A percentile compares a stretch with the other conserved stretches of the same genome.
phyloP scores from a whole-genome alignment of 1,140 invertebrate species.

The Drosophila pachea region DNA sequence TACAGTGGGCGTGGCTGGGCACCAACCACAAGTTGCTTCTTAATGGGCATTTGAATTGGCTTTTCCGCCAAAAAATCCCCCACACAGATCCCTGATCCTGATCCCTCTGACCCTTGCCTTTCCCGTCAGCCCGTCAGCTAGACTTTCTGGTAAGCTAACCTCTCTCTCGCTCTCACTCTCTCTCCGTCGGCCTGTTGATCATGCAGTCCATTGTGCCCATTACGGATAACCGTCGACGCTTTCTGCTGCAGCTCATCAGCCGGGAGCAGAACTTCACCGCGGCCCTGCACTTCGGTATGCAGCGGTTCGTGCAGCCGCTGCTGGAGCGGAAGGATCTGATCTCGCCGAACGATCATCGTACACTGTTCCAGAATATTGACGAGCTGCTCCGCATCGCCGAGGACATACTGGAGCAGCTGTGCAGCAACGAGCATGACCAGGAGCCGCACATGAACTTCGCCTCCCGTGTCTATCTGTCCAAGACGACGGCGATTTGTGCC shows the following conservation, averaged over 20 bases:
- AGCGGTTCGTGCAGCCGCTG: constrained; percentile 86
- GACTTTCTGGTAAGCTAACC: background rate
- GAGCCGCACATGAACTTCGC: constrained; percentile 84
- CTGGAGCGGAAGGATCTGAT: constrained; percentile 86
- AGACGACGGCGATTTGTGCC: constrained; percentile 85
- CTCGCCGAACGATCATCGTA: constrained; percentile 85
- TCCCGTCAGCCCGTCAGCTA: background rate
- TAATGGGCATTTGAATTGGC: constrained; percentile 10
- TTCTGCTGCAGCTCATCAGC: constrained; percentile 82
- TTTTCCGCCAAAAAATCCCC: too few species aligned
- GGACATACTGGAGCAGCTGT: constrained; percentile 87
- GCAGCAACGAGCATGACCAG: constrained; percentile 83
- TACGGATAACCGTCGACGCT: constrained; percentile 80
- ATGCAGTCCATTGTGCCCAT: constrained; percentile 74
- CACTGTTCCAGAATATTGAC: constrained; percentile 90
- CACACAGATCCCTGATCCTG: background rate
- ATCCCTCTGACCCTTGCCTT: background rate
- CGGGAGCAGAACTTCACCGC: constrained; percentile 88
- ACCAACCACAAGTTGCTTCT: constrained; percentile 13
- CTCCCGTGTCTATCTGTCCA: constrained; percentile 85
- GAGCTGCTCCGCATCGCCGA: constrained; percentile 88
- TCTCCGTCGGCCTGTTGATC: background rate
- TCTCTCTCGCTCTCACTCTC: constrained; percentile 16
- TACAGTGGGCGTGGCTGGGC: too few species aligned
- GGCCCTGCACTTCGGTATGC: constrained; percentile 86